Evolutionary conservation across 2,113 vertebrate species (phyloP).

Genomic region (Psittacula cyanocephala): DNA sequence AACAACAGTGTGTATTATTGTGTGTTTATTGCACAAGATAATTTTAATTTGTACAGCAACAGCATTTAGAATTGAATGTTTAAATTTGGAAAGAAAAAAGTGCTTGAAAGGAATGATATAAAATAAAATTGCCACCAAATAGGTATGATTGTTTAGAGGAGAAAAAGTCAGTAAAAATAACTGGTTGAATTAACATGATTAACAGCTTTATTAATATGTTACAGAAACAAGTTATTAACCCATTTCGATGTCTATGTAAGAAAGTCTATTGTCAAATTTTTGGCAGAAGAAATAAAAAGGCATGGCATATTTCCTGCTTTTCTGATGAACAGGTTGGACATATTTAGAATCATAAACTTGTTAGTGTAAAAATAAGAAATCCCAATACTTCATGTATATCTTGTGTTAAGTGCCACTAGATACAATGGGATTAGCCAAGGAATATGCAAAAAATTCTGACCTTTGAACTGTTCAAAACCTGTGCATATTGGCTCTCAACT

Average conservation of each 20-base stretch:
- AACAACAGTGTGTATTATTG: neutral
- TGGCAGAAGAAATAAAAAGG: neutral
- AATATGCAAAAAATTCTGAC: neutral
- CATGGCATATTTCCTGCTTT: neutral
- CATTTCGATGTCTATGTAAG: neutral
- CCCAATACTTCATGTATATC: neutral
- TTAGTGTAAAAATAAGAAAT: neutral
- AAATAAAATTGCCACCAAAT: neutral
- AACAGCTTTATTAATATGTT: neutral
- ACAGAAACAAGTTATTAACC: neutral
- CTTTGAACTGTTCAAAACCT: neutral
- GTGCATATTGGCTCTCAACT: neutral
- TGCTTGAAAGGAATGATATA: neutral
- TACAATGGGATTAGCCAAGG: neutral
- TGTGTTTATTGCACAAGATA: neutral
- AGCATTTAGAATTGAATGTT: neutral
- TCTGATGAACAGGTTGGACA: neutral
- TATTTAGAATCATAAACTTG: neutral
- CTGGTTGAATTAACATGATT: neutral
- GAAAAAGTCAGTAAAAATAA: neutral
- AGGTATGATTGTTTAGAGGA: neutral
- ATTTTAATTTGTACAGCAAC: neutral
- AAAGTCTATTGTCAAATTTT: neutral
- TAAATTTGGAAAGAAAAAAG: neutral
- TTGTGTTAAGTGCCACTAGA: neutral